These are phyloP conservation scores for Pharmacophagus antenor DNA, from an alignment of 2,888 invertebrate species.

Conservation along the genomic window DNA sequence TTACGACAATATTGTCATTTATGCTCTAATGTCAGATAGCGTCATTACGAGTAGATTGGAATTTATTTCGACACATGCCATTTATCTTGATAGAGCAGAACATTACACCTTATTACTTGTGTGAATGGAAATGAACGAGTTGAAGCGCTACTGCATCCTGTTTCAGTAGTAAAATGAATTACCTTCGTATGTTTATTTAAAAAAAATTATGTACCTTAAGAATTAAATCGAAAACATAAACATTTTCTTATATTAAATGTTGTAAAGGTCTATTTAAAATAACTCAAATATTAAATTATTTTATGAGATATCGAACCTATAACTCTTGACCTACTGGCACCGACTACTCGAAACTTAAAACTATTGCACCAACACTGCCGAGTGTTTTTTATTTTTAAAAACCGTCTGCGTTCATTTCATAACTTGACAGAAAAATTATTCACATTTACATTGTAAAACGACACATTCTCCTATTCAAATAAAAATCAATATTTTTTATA, in stretches of 20 bases:
- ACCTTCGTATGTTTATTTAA: no score
- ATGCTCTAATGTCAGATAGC: neutral
- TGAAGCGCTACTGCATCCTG: neutral
- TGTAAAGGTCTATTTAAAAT: no score
- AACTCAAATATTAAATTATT: no score
- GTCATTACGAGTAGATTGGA: conserved; percentile 11
- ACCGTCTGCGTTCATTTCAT: conserved; percentile 12
- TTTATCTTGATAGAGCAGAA: conserved; percentile 15
- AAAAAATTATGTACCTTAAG: no score
- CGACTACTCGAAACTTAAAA: neutral
- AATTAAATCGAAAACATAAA: no score
- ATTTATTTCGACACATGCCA: conserved; percentile 14
- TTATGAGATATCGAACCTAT: neutral
- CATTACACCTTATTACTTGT: conserved; percentile 10
- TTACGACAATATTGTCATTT: neutral
- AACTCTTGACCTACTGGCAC: neutral
- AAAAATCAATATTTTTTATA: neutral
- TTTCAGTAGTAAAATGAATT: neutral
- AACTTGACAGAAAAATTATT: conserved; percentile 3
- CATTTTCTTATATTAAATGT: no score
- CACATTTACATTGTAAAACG: no score
- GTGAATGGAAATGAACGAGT: conserved; percentile 14
- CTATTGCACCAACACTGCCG: neutral
- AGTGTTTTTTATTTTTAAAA: conserved; percentile 19
- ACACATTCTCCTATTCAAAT: neutral